These are phyloP conservation scores for Lepisosteus osseus DNA, from an alignment of 2,113 vertebrate species.

Conservation along the genomic window DNA sequence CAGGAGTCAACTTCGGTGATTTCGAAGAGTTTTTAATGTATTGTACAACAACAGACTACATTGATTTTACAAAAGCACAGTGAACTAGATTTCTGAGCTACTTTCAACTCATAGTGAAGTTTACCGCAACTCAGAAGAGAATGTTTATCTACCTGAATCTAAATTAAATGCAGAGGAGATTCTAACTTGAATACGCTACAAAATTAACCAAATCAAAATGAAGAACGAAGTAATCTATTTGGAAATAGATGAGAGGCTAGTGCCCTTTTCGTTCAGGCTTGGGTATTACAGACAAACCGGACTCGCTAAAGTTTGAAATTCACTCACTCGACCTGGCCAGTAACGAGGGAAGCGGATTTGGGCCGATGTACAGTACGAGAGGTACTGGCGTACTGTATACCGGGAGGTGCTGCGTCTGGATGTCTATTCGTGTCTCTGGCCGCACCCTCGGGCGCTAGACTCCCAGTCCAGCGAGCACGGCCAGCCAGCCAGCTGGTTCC, in stretches of 20 bases:
- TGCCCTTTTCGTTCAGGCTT: not conserved
- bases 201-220: constrained; percentile 2
- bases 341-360: too few relatives aligned
- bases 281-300: too few relatives aligned
- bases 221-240: not conserved
- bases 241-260: not conserved
- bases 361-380: too few relatives aligned
- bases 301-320: too few relatives aligned
- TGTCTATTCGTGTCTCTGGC: too few relatives aligned
- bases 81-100: not conserved
- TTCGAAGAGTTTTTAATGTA: not conserved
- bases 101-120: not conserved
- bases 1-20: not conserved
- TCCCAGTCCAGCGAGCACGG: too few relatives aligned
- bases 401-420: too few relatives aligned
- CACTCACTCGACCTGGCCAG: too few relatives aligned
- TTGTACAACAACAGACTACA: not conserved
- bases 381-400: too few relatives aligned
- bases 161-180: not conserved
- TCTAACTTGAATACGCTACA: not conserved
- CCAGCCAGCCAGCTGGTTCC: too few relatives aligned
- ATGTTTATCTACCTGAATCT: not conserved
- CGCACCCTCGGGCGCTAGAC: too few relatives aligned
- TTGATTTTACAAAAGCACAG: not conserved
- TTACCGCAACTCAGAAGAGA: not conserved